Conservation (phyloP, 2,113 vertebrate species). For the Cromileptes altivelis region DNA sequence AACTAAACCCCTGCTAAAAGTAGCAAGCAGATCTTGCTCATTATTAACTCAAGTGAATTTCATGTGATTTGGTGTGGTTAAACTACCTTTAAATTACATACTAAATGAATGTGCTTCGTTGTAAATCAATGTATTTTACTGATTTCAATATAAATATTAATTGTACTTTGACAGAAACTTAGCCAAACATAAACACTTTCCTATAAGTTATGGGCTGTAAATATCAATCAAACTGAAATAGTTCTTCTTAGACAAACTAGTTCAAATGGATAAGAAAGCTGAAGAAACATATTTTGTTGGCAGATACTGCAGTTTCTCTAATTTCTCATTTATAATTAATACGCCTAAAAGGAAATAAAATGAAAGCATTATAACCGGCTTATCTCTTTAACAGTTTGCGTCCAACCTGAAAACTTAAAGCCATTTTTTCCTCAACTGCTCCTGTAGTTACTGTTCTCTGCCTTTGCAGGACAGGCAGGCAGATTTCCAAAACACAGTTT, state of each 20-base stretch:
- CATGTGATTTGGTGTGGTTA: not conserved
- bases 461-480: constrained; percentile 1
- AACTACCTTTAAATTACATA: not conserved
- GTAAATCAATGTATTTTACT: not conserved
- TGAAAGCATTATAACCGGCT: not conserved
- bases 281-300: not conserved
- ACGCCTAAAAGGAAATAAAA: not conserved
- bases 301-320: not conserved
- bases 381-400: not conserved
- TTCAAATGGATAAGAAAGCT: not conserved
- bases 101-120: not conserved
- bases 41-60: not conserved
- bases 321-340: not conserved
- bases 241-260: not conserved
- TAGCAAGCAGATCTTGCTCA: not conserved
- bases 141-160: not conserved
- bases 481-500: constrained; percentile 48
- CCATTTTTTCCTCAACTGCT: not conserved
- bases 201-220: not conserved
- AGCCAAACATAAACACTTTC: not conserved
- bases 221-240: not conserved
- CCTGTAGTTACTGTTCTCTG: not conserved
- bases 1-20: not conserved
- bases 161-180: not conserved
- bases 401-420: not conserved